Base-by-base conservation (phyloP, 2,888 invertebrate species). In the Clepsis dumicolana region DNA sequence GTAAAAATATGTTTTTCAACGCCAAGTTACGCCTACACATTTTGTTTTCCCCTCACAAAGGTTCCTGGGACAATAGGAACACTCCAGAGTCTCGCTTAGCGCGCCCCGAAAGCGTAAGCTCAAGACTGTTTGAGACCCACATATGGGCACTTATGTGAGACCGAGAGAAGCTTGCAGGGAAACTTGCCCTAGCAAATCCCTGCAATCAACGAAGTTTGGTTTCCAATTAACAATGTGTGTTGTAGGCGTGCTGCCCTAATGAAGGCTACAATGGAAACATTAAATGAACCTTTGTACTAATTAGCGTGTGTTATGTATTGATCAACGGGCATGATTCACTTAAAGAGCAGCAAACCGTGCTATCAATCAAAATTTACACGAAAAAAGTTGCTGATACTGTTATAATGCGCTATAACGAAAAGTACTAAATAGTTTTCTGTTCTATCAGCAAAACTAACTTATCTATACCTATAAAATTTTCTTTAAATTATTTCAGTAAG, bases 101-200 rank as follows among this genome's bases (percentile, higher is more conserved):
- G 54, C 59, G 66, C 48, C 56, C 57, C 66, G 50, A 60, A 67
- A 60, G 67, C 53, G 63, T 57, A 56, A 62, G 66, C 63, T 63
- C 48, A 63, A 69, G 69, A 66, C 66, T 68, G 68, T 68, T 68
- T 73, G 79, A 75, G 72, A 76, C 74, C 76, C 77, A 74, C 77
- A 84, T 83, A 78, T 80, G 78, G 77, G 76, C 79, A 84, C 83
- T 83, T 80, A 78, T 77, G 74, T 76, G 77, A 77, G 80, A 79
- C 82, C 74, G 73, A 74, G 70, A 52, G 70, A n/a, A n/a, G 70
- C 72, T 66, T 67, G 75, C 71, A 65, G 67, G 73, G 73, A 74
- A 77, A 80, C 74, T 79, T 78, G 62, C 62, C 64, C 41, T 56
- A 48, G 71, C 53, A 64, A 70, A 67, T 68, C 71, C 48, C 57